Base-by-base conservation (phyloP, 2,797 vertebrate genomes). In the Heteromormyrus szaboi region DNA sequence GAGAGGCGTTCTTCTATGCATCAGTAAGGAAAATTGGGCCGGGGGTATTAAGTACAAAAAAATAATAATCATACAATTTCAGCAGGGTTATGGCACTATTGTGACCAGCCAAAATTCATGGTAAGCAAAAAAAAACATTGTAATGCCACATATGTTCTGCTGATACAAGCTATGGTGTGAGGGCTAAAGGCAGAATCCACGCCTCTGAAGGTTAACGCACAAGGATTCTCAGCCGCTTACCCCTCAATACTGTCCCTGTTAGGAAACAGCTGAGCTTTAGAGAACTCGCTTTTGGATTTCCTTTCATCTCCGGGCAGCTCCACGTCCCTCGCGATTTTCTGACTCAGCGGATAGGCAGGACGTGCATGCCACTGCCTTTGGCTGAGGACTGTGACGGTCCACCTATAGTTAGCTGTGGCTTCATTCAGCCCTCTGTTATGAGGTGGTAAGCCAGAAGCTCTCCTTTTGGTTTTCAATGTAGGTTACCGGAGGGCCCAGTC, bases 291-390 rank as follows among this genome's bases (percentile, higher is more conserved):
- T 51, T 53, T 33, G 48, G 25, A 53, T 85, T 85, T 53, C 83
- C 50, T 14, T 85, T 85, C 84, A 85, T 53, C 50, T 85, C 14
- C 25, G 9, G 50, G 50, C 50, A 76, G 14, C 25, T 12, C 25
- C 62, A 65, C 48, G 11, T 29, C 48, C 44, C 81, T 48, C 8
- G 44, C 84, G 0, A 33, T 85, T 17, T 37, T 85, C 84, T 85
- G 84, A 85, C 84, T 85, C 84, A 85, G 84, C 84, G 7, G 25
- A 37, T n/a, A 37, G 25, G 84, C 48, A 29, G 84, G 84, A 33
- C 22, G 0, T 50, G 12, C 37, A 12, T 22, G 22, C 22, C 11
- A 22, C 46, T n/a, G 76, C 17, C 76, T 46, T n/a, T 81, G 76
- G 76, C 41, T 46, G 6, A 81, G 41, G 33, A 41, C 41, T 2